These are phyloP conservation scores for Oncorhynchus tshawytscha DNA, from an alignment of 2,113 vertebrate species.

Conservation along the genomic window DNA sequence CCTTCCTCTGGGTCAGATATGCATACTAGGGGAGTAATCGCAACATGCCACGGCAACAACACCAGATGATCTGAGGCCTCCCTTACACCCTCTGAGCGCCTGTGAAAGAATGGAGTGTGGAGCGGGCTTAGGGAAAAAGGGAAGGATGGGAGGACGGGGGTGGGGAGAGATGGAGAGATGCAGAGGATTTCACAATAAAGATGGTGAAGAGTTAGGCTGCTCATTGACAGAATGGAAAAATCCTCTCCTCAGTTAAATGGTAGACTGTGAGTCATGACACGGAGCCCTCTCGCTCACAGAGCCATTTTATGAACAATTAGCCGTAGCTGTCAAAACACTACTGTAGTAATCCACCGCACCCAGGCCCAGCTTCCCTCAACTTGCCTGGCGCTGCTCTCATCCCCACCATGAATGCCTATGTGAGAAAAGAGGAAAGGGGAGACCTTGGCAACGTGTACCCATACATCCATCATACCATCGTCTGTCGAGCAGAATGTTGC, in stretches of 20 bases:
- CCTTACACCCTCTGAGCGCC: conserved; percentile 22
- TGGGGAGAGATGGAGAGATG: background rate
- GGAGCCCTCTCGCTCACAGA: conserved; percentile 38
- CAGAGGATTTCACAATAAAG: conserved; percentile 21
- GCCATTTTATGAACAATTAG: conserved; percentile 47
- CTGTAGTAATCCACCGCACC: conserved; percentile 37
- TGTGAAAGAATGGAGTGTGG: conserved; percentile 37
- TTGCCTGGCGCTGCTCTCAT: conserved; percentile 21
- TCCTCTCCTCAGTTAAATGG: background rate
- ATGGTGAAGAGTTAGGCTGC: conserved; percentile 21
- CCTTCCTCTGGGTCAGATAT: conserved; percentile 51
- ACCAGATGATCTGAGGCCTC: conserved; percentile 38
- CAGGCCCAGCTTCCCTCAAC: conserved; percentile 12
- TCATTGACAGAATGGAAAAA: conserved; percentile 2
- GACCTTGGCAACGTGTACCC: conserved; percentile 4
- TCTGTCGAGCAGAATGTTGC: background rate
- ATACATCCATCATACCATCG: conserved; percentile 20
- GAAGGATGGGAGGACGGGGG: background rate
- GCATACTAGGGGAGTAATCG: conserved; percentile 47
- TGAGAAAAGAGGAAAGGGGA: conserved; percentile 1
- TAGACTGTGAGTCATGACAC: conserved; percentile 46
- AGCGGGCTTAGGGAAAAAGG: conserved; percentile 9
- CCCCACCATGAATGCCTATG: conserved; percentile 11
- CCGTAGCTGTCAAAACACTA: conserved; percentile 45
- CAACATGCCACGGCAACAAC: conserved; percentile 46